These are phyloP conservation scores for Falco columbarius DNA, from an alignment of 2,797 vertebrate genomes.

Conservation along the genomic window DNA sequence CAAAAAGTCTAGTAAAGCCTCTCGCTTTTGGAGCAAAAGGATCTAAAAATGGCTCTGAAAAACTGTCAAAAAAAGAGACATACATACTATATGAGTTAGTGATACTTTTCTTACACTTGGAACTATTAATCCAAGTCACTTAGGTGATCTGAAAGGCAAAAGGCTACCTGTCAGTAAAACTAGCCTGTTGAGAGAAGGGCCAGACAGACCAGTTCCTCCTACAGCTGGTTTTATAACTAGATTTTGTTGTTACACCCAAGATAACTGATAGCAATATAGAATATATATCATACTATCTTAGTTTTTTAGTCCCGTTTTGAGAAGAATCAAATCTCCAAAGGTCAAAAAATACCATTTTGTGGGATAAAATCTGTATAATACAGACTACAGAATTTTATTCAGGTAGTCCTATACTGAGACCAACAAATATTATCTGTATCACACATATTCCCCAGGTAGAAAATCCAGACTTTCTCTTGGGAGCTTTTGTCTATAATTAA, in stretches of 20 bases:
- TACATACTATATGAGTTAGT: rapidly evolving
- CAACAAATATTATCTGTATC: neutral
- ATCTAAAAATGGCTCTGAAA: neutral
- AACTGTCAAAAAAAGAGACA: neutral
- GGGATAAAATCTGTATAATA: neutral
- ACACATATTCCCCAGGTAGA: neutral
- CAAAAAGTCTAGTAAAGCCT: neutral
- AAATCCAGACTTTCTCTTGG: neutral
- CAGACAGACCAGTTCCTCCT: neutral
- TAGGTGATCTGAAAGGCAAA: neutral
- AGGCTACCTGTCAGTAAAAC: neutral
- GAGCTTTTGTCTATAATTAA: neutral
- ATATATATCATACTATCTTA: neutral
- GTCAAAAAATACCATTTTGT: neutral
- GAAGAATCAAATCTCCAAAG: neutral
- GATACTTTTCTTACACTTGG: neutral
- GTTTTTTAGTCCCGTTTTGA: neutral
- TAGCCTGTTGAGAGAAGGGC: neutral
- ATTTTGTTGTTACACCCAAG: neutral
- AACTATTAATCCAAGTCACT: neutral
- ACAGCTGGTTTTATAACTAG: neutral
- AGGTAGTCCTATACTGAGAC: neutral
- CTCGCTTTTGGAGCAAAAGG: neutral
- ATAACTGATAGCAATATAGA: neutral
- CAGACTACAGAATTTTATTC: neutral